These are phyloP conservation scores for Pampus argenteus DNA, from an alignment of 2,797 vertebrate genomes.

Conservation along the genomic window DNA sequence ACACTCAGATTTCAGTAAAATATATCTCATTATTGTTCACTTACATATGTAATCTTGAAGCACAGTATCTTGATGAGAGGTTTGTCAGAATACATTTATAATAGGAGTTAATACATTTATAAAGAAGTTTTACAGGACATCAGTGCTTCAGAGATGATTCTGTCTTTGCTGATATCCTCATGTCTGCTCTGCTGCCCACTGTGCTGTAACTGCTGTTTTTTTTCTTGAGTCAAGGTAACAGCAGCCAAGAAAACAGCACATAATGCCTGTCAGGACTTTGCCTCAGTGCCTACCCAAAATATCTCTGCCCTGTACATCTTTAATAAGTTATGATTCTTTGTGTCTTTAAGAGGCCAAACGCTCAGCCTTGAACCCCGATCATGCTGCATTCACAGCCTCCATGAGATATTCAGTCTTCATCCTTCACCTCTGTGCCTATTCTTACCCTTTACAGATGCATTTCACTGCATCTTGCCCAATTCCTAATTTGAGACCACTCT, in stretches of 20 bases:
- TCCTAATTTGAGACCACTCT: slow-evolving; percentile 30
- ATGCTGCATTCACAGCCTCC: slow-evolving; percentile 13
- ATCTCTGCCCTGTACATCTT: slow-evolving; percentile 46
- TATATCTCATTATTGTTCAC: slow-evolving; percentile 22
- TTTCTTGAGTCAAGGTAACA: slow-evolving; percentile 37
- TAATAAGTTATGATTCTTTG: slow-evolving; percentile 66
- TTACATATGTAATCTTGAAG: background rate
- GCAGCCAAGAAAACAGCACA: slow-evolving; percentile 19
- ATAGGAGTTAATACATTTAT: slow-evolving; percentile 1
- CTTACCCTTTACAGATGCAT: slow-evolving; percentile 2
- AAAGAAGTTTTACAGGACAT: slow-evolving; percentile 24
- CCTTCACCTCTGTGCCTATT: slow-evolving; percentile 7
- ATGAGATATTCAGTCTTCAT: background rate
- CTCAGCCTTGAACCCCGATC: slow-evolving; percentile 24
- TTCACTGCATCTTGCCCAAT: slow-evolving; percentile 3
- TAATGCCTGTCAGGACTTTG: slow-evolving; percentile 31
- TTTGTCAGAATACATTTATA: background rate
- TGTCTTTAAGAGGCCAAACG: background rate
- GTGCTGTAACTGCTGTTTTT: slow-evolving; percentile 40
- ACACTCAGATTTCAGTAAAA: slow-evolving; percentile 27
- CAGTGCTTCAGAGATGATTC: slow-evolving; percentile 25
- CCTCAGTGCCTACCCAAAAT: slow-evolving; percentile 57
- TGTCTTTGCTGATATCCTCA: slow-evolving; percentile 34
- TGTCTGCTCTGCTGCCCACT: slow-evolving; percentile 46
- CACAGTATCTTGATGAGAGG: background rate